Conservation (phyloP, 2,888 invertebrate genomes). For the Eilema griseolum region DNA sequence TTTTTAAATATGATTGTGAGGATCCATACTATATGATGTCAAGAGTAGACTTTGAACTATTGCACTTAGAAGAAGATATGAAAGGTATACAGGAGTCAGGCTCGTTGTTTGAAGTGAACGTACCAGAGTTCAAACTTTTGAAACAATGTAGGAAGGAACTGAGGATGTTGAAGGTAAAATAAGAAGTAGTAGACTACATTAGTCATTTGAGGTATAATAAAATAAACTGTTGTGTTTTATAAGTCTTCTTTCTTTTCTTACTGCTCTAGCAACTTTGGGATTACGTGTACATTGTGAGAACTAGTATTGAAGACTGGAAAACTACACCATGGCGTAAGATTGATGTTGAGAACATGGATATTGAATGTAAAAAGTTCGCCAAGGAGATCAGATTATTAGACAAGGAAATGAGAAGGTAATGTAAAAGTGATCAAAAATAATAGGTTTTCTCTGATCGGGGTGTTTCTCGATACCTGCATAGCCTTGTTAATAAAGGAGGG, state of each 20-base stretch:
- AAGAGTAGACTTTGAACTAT: constrained; percentile 92
- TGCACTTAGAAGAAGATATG: constrained; percentile 95
- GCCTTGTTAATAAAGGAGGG: too few species aligned
- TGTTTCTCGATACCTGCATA: too few species aligned
- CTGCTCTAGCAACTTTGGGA: constrained; percentile 96
- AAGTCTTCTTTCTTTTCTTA: not conserved
- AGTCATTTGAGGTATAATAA: not conserved
- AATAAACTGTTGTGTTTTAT: not conserved
- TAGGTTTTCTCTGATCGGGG: too few species aligned
- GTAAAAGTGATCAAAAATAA: not conserved
- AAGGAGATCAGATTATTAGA: constrained; percentile 97
- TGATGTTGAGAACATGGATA: constrained; percentile 99
- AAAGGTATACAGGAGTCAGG: constrained; percentile 95
- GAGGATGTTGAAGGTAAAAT: constrained; percentile 92
- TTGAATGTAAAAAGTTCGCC: constrained; percentile 98
- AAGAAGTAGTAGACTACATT: not conserved
- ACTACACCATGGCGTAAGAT: constrained; percentile 98
- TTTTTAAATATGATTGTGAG: constrained; percentile 91
- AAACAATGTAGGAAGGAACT: constrained; percentile 97
- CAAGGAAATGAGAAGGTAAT: constrained; percentile 95
- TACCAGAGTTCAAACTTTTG: constrained; percentile 97
- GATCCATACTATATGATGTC: constrained; percentile 92
- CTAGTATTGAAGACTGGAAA: constrained; percentile 98
- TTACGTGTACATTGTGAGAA: constrained; percentile 95
- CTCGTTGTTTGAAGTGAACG: constrained; percentile 96